Base-by-base conservation (phyloP, 2,113 vertebrate genomes). In the Leucoraja erinaceus region DNA sequence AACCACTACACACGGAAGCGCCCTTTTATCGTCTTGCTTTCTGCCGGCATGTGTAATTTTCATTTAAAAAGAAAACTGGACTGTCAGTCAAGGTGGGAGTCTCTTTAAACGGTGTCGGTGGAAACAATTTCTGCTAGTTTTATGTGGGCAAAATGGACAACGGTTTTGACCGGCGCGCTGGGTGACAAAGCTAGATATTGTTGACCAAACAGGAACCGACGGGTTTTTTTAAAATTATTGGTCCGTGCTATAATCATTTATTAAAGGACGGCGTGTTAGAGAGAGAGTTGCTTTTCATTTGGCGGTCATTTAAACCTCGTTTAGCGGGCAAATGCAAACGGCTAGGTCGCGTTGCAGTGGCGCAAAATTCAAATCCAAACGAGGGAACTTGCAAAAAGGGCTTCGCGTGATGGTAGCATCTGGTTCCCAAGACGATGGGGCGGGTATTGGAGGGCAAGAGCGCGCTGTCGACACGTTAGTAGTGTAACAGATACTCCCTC, bases 251-350 rank as follows among this genome's bases (percentile, higher is more conserved):
- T 72, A 20, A 20, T 20, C 12, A 10, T 66, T 8, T 10, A 10
- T 72, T 22, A 22, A 72, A 20, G 70, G 20, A 16, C 68, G 16
- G 11, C 0, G 70, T 72, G 70, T 72, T 72, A 20, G 14, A 66
- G 63, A 66, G 18, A 22, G 14, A 72, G 70, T 72, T 72, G 70
- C 54, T 63, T 54, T 59, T 56, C 10, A 72, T 94, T 94, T 95
- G 94, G 95, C 95, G 95, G 94, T 93, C 90, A 4, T 28, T 61
- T 18, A 0, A 86, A 70, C 77, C 8, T 2, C 84, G 94, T 94
- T 93, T 11, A 94, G 95, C 96, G 95, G 95, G 94, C 91, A 88
- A 93, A 83, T 92, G 79, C 79, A 78, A 92, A 79, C 88, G 68
- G 79, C 76, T 78, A 47, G 70, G n/a, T 83, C 47, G 68, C 79